Percentiles rank a stretch among this genome's conserved stretches.
Conservation (phyloP, 2,888 invertebrate genomes). For the Halictus quadricinctus region DNA sequence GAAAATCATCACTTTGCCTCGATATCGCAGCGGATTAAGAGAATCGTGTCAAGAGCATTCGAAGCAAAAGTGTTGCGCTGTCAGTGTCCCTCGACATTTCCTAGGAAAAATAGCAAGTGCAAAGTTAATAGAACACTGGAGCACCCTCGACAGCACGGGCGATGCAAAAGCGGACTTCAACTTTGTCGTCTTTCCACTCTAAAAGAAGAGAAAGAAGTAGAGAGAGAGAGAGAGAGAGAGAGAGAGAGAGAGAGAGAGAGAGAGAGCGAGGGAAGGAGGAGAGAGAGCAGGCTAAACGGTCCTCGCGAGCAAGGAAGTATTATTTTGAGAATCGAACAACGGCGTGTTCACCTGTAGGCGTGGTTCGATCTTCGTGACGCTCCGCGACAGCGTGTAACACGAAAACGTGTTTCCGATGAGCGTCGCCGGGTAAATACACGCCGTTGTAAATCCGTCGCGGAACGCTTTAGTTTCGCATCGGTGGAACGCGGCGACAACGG, state of each 20-base stretch:
- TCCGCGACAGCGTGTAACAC: slow-evolving; percentile 5
- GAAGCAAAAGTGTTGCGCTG: background rate
- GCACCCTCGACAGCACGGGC: background rate
- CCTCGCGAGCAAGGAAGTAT: background rate
- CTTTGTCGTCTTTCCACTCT: background rate
- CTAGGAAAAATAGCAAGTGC: background rate
- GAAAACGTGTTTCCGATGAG: slow-evolving; percentile 61
- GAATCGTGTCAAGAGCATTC: background rate
- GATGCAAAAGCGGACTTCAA: background rate
- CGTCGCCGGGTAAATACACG: slow-evolving; percentile 41
- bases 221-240: background rate
- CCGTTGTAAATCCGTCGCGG: slow-evolving; percentile 39
- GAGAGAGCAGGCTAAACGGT: background rate
- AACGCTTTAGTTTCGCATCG: slow-evolving; percentile 35
- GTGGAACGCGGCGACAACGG: slow-evolving; percentile 19
- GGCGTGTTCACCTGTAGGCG: slow-evolving; percentile 29
- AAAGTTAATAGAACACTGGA: background rate
- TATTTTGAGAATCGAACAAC: background rate
- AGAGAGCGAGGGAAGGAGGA: too few species aligned
- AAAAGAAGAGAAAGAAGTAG: background rate
- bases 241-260: background rate
- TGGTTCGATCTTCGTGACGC: slow-evolving; percentile 28
- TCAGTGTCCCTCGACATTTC: background rate
- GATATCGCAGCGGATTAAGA: background rate
- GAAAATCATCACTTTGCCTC: background rate